Percentiles rank a stretch among this genome's conserved stretches.
Conservation (phyloP, 1,140 invertebrate genomes). For the Drosophila insularis region DNA sequence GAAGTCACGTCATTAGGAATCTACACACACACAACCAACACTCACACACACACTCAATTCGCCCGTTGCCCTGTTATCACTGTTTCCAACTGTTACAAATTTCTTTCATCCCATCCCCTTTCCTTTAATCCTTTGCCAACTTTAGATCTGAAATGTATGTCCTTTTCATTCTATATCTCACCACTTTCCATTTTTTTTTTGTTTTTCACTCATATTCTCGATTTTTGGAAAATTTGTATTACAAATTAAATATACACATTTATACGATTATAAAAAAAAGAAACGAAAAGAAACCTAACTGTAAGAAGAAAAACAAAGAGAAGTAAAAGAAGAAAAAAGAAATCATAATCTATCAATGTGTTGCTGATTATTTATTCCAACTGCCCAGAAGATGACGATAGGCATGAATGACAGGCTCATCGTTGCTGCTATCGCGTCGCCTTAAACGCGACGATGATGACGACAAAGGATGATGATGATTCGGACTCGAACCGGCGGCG, state of each 20-base stretch:
- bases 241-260: conserved; percentile 64
- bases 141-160: not conserved
- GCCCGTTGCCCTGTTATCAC: conserved; percentile 32
- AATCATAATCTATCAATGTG: not conserved
- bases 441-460: conserved; percentile 17
- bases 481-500: conserved; percentile 35
- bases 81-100: conserved; percentile 33
- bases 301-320: not conserved
- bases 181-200: conserved; percentile 36
- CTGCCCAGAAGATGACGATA: conserved; percentile 66
- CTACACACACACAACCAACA: not conserved
- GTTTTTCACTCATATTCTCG: conserved; percentile 32
- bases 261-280: conserved; percentile 49
- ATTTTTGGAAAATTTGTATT: conserved; percentile 17
- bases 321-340: conserved; percentile 35
- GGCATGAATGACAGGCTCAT: conserved; percentile 41
- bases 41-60: not conserved
- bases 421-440: conserved; percentile 51
- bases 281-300: conserved; percentile 10
- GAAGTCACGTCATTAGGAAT: conserved; percentile 84
- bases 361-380: conserved; percentile 59
- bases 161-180: conserved; percentile 13
- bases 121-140: not conserved
- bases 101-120: not conserved
- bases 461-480: conserved; percentile 4